Evolutionary conservation across 1,140 invertebrate species (phyloP).

Genomic region (Neodiprion pinetum): DNA sequence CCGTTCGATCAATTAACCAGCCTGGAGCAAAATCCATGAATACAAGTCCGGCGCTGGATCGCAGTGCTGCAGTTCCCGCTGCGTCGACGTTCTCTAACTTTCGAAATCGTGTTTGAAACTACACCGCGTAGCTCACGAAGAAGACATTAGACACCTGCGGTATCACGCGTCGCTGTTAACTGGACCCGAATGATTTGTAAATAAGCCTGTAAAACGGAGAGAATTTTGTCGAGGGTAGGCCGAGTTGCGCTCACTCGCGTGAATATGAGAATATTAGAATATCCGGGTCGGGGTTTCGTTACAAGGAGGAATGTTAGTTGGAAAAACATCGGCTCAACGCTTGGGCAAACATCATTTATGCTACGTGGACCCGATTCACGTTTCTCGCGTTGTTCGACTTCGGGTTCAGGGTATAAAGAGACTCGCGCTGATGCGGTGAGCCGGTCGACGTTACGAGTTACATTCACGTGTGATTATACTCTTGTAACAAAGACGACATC

Average conservation of each 20-base stretch:
- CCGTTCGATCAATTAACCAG: conserved; percentile 1
- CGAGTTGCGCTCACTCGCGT: background rate
- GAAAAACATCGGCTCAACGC: background rate
- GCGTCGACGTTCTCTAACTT: background rate
- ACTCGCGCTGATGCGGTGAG: too few relatives aligned
- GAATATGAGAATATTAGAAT: background rate
- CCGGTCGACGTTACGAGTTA: too few relatives aligned
- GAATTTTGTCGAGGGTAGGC: background rate
- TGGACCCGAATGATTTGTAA: conserved; percentile 13
- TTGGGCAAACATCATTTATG: background rate
- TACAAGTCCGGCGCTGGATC: background rate
- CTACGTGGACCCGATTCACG: background rate
- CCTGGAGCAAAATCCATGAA: background rate
- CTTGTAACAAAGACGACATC: too few relatives aligned
- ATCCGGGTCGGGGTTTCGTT: conserved; percentile 22
- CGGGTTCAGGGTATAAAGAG: too few relatives aligned
- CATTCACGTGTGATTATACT: too few relatives aligned
- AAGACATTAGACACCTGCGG: background rate
- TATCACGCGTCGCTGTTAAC: background rate
- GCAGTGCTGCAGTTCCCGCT: background rate
- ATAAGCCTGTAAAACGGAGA: background rate
- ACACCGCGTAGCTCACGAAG: background rate
- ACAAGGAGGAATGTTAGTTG: conserved; percentile 38
- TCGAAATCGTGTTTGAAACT: background rate
- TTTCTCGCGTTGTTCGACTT: too few relatives aligned